Evolutionary conservation across 2,113 vertebrate species (phyloP).

Genomic region (Callocephalon fimbriatum): DNA sequence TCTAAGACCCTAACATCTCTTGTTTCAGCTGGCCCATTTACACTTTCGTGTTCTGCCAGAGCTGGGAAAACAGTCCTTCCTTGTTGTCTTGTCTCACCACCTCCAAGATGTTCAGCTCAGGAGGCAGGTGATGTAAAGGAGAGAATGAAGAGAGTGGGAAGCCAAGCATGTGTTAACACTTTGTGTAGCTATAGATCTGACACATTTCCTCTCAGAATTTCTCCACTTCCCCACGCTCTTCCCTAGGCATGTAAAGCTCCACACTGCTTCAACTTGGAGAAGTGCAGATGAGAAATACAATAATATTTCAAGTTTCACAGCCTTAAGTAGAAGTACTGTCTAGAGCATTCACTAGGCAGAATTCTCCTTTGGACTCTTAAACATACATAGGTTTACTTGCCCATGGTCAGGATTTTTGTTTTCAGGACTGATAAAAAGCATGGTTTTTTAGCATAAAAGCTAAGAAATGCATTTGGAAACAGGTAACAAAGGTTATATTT

Average conservation of each 20-base stretch:
- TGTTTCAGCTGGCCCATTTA: neutral
- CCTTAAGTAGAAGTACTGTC: neutral
- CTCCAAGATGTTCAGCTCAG: conserved; percentile 1
- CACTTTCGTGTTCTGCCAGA: neutral
- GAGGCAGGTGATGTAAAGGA: conserved; percentile 39
- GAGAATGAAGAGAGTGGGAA: conserved; percentile 29
- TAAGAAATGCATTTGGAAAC: neutral
- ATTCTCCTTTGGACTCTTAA: neutral
- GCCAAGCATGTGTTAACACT: conserved; percentile 14
- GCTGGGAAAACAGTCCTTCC: neutral
- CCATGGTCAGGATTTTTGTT: neutral
- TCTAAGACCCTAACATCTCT: neutral
- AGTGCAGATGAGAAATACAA: neutral
- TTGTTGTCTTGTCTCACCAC: neutral
- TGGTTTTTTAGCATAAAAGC: neutral
- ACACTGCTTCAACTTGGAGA: neutral
- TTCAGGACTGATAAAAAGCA: neutral
- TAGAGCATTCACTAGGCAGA: neutral
- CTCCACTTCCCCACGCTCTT: conserved; percentile 15
- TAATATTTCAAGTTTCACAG: neutral
- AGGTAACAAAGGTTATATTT: neutral
- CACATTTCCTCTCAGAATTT: neutral
- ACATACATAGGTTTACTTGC: neutral
- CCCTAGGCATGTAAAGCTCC: neutral
- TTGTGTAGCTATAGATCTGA: neutral